Base-by-base conservation (phyloP, 2,888 invertebrate genomes). In the Pollenia angustigena region DNA sequence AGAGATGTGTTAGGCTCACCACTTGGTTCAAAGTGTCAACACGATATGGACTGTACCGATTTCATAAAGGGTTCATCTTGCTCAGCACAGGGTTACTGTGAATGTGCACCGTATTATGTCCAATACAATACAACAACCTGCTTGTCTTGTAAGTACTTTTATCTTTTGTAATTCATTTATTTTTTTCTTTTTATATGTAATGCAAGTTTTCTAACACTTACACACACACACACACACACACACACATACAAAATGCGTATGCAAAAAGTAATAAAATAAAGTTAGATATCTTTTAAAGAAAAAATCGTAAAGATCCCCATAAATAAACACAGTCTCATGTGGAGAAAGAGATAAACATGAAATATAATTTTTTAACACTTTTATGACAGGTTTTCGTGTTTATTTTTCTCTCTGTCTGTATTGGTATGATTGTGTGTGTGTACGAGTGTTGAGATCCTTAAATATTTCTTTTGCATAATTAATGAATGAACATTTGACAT, bases 81-180 rank as follows among this genome's bases (percentile, higher is more conserved):
- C 90, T 93, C 93, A 52, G 90, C 93, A 83, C 89, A 90, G 91
- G 97, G 97, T 89, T 94, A 95, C 88, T 98, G 98, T 94, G 95
- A 95, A 84, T 98, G 98, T 93, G 96, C 96, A 92, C 96, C 97
- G 48, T 97, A 97, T 94, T 97, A 95, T 93, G 97, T 97, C 50
- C 95, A 95, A 92, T 95, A 96, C 92, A 97, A 98, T 94, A 95
- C 95, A 90, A 96, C 96, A 85, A 95, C 95, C 87, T 98, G 98
- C 94, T 94, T 97, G 90, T 97, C 97, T 94, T 97, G 97, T 98
- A 94, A 96, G 96, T 95, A 91, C 42, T 12, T 79, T 18, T 78
- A 48, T 9, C 32, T 4, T 2, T 32, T 58, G 3, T 56, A n/a
- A 14, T 1, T n/a, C 4, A n/a, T n/a, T n/a, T n/a, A n/a, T 1